Conservation (phyloP, 2,888 invertebrate species). For the Sepiola atlantica region DNA sequence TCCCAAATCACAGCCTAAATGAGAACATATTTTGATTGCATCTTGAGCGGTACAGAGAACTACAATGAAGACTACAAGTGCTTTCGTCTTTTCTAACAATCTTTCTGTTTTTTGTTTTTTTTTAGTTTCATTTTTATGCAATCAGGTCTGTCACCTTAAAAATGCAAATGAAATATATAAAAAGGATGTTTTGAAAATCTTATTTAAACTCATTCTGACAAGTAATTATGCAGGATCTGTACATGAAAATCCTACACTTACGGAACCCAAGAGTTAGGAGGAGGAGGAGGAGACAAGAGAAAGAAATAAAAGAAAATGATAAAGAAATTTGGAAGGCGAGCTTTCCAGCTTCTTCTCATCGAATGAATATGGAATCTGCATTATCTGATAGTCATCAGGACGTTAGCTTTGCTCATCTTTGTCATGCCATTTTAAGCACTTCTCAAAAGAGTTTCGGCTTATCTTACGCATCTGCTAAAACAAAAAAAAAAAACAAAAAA, state of each 20-base stretch:
- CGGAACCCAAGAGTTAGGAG: neutral
- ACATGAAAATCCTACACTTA: slow-evolving; percentile 4
- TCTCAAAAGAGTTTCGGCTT: slow-evolving; percentile 1
- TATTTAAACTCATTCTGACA: slow-evolving; percentile 32
- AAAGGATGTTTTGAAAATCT: neutral
- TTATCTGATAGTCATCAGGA: slow-evolving; percentile 13
- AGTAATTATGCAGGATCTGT: neutral
- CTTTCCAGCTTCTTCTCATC: neutral
- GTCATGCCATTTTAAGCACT: neutral
- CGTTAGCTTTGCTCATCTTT: neutral
- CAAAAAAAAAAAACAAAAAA: neutral
- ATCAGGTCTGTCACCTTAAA: slow-evolving; percentile 2
- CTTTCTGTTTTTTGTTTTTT: too few species aligned
- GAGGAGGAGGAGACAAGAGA: neutral
- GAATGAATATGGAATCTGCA: slow-evolving; percentile 21
- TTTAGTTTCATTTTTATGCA: neutral
- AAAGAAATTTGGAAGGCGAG: neutral
- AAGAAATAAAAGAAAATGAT: neutral
- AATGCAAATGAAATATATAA: slow-evolving; percentile 32
- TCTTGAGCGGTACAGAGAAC: neutral
- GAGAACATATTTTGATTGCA: neutral
- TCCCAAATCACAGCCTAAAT: neutral
- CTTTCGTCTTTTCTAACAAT: neutral
- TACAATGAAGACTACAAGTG: neutral
- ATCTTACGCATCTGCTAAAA: neutral